Evolutionary conservation across 2,888 invertebrate genomes (phyloP).

Genomic region (Athripsodes cinereus): DNA sequence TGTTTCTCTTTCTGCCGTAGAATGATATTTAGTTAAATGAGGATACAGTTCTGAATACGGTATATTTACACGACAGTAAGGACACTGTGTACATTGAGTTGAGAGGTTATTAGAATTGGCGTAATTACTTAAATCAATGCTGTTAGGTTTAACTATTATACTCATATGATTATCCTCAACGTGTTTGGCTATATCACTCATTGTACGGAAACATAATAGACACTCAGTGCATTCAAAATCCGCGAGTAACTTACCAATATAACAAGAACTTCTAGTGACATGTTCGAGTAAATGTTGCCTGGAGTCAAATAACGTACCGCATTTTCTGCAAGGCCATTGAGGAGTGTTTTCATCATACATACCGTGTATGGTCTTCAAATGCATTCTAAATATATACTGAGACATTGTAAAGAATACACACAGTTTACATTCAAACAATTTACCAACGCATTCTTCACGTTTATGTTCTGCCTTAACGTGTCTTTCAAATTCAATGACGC

Average conservation of each 20-base stretch:
- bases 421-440: background rate
- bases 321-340: background rate
- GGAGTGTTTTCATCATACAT: background rate
- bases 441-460: background rate
- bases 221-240: background rate
- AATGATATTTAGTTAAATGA: background rate
- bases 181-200: background rate
- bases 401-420: background rate
- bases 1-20: background rate
- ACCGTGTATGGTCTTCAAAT: background rate
- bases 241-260: background rate
- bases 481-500: background rate
- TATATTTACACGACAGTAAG: background rate
- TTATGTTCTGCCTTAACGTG: background rate
- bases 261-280: background rate
- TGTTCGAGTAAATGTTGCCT: background rate
- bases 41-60: background rate
- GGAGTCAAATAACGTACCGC: background rate
- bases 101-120: background rate
- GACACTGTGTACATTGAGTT: background rate
- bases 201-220: background rate
- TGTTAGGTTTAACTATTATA: background rate
- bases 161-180: background rate
- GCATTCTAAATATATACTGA: background rate
- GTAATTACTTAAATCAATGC: background rate